phyloP scores from a whole-genome alignment of 2,113 vertebrate species.

The Myotis lucifugus region DNA sequence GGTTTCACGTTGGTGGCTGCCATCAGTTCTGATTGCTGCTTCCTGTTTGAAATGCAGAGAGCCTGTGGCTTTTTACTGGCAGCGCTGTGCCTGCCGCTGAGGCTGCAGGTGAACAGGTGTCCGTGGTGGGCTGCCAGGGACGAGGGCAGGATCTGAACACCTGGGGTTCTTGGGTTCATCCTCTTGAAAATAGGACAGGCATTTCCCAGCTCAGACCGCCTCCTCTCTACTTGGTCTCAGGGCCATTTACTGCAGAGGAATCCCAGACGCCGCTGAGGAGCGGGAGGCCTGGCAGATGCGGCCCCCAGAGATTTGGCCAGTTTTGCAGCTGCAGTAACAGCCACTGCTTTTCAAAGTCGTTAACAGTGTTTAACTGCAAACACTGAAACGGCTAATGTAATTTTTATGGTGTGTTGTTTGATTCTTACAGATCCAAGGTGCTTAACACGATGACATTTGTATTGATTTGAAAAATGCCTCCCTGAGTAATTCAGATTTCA shows the following conservation, averaged over 20 bases:
- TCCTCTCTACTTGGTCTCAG: not conserved
- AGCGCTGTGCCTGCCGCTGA: not conserved
- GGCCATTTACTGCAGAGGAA: not conserved
- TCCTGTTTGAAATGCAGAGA: not conserved
- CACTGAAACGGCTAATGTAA: not conserved
- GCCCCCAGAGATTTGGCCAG: rapidly evolving
- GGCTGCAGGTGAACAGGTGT: not conserved
- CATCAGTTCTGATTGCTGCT: not conserved
- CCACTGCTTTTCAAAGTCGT: not conserved
- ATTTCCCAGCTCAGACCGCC: not conserved
- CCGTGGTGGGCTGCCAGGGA: not conserved
- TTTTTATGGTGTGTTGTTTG: not conserved
- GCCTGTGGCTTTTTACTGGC: not conserved
- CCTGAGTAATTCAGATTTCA: not conserved
- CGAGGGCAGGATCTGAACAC: not conserved
- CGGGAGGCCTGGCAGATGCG: not conserved
- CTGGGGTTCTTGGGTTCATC: not conserved
- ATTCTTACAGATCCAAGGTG: not conserved
- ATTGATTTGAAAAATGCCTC: not conserved
- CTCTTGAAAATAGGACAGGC: not conserved
- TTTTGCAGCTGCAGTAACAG: not conserved
- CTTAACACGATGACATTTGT: not conserved
- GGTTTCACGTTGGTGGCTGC: not conserved
- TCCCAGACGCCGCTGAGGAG: not conserved
- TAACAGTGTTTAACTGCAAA: not conserved